Evolutionary conservation across 2,113 vertebrate species (phyloP), one percentile per base, ranked within the genome.

Genomic region (Heloderma charlesbogerti): DNA sequence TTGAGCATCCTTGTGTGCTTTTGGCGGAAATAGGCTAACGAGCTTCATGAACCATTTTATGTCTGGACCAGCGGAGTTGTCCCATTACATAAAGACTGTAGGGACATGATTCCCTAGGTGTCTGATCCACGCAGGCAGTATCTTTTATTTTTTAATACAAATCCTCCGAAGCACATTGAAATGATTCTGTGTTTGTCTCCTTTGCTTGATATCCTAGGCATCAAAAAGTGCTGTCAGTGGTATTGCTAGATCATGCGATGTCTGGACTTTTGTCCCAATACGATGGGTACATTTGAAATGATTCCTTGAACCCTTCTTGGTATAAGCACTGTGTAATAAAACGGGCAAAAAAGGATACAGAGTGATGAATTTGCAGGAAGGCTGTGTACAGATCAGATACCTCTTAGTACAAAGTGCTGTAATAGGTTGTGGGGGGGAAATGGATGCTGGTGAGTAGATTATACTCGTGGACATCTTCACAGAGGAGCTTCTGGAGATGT

Each of bases 401-500:
- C 79, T 91, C 91, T 91, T 89, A 79, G 87, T 69, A 85, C 92
- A 93, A 95, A 74, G 86, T 72, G 67, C 82, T 67, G 54, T 34
- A 93, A 27, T 63, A 60, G 80, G 72, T 91, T 90, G 69, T 84
- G 90, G 92, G 90, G 25, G 25, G 18, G 1, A 20, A 67, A 89
- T 85, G 1, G 22, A 51, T 91, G 86, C 80, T 90, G 75, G 40
- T 78, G 89, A 86, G 89, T 63, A 94, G 93, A 78, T 60, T 2
- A 67, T 91, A 79, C 74, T 95, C 40, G 71, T 92, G 54, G 88
- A 91, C 48, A 71, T 95, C 92, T 88, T 94, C 83, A 90, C 63
- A 92, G 85, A 27, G 0, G 63, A 90, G 22, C 84, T 91, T 95
- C 91, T 88, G 37, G 91, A 91, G 93, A 90, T 87, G 74, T 91